phyloP scores from a whole-genome alignment of 37 sponge, comb jelly and placozoan species.

The Haliclona indistincta region DNA sequence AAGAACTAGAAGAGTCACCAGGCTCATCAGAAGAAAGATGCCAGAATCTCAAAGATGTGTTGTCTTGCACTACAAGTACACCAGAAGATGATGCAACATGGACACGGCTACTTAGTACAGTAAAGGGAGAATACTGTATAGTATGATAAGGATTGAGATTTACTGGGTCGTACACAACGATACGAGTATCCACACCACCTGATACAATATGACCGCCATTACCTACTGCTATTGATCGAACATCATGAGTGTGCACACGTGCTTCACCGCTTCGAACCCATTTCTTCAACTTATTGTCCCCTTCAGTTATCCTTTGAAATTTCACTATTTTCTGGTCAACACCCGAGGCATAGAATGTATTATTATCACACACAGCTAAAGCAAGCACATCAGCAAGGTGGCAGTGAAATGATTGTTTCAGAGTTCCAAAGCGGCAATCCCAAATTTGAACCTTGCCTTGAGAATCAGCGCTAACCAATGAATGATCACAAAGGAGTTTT shows the following conservation, averaged over 20 bases:
- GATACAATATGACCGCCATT: conserved; percentile 46
- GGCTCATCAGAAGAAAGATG: neutral
- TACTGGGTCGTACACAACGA: conserved; percentile 22
- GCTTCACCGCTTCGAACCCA: conserved; percentile 63
- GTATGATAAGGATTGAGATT: conserved; percentile 6
- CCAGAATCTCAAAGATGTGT: conserved; percentile 44
- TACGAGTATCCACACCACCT: conserved; percentile 75
- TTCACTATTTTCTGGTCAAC: conserved; percentile 70
- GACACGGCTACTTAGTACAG: conserved; percentile 11
- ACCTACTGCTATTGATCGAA: conserved; percentile 51
- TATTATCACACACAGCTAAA: conserved; percentile 44
- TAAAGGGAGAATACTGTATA: conserved; percentile 35
- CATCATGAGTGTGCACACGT: conserved; percentile 72
- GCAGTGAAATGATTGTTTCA: conserved; percentile 44
- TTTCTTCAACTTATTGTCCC: conserved; percentile 27
- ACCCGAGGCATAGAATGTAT: conserved; percentile 66
- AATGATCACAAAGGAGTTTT: conserved; percentile 27
- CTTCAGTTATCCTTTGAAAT: conserved; percentile 16
- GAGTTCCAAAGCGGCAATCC: conserved; percentile 66
- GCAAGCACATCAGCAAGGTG: conserved; percentile 74
- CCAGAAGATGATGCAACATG: conserved; percentile 25
- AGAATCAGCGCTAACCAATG: conserved; percentile 70
- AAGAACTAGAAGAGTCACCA: neutral
- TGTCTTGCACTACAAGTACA: conserved; percentile 33
- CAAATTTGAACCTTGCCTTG: conserved; percentile 67